Base-by-base conservation (phyloP, 1,140 invertebrate genomes). In the Temnothorax nylanderi region DNA sequence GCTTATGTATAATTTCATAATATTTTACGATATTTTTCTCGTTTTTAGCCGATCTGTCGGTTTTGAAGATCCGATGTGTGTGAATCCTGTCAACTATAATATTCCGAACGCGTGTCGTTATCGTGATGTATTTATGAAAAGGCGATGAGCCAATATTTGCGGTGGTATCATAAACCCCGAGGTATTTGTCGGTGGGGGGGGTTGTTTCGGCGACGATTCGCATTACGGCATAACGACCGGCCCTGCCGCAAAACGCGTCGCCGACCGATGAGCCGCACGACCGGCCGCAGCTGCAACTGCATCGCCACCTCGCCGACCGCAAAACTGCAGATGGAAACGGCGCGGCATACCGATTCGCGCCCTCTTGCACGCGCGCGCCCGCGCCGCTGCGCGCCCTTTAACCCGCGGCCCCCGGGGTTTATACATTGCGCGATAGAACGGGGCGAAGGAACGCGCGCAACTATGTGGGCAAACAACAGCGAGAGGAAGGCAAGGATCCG, bases 201-300 rank as follows among this genome's bases (percentile, higher is more conserved):
- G 41, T 58, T 58, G 72, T 41, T 74, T 58, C 51, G 41, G 77
- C 51, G 77, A 54, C 60, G 88, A 90, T 65, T 90, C 85, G 86
- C 82, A 85, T 47, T 84, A 76, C 86, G 81, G 86, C 81, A 84
- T 67, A 86, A 90, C 89, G 60, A 89, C 88, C 89, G 89, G 58
- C 44, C n/a, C 89, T 72, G 64, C 89, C 89, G 89, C 89, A 87
- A 90, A 90, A 90, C 89, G 89, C 89, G 71, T 88, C 86, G 54
- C 34, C 58, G 32, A 34, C 74, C 74, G 58, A 85, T 34, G 80
- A 84, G 75, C 72, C 72, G 58, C 58, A 85, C 74, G 69, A 76
- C 67, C 86, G 62, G 62, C 67, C 81, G 81, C 80, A 87, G 34
- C 67, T 87, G 88, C 88, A 87, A 85, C 86, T 86, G 89, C 89